Percentiles rank a stretch among this genome's conserved stretches.
phyloP scores from a whole-genome alignment of 2,797 vertebrate genomes.

The Enteromius trimaculatus region DNA sequence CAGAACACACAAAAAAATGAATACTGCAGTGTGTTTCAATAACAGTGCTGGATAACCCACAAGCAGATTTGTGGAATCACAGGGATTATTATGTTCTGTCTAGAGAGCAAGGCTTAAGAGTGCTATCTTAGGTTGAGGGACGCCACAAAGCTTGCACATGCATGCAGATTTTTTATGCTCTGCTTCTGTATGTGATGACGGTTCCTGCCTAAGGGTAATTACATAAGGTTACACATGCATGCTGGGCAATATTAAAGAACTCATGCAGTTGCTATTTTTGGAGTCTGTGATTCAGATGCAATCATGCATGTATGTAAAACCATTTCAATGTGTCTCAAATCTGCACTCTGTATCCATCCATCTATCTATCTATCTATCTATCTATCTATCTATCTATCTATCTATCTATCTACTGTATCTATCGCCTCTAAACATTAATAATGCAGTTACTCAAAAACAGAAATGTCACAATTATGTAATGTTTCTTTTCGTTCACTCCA shows the following conservation, averaged over 20 bases:
- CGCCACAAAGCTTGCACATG: conserved; percentile 56
- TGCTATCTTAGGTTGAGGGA: conserved; percentile 63
- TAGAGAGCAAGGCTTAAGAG: conserved; percentile 62
- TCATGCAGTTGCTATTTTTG: conserved; percentile 36
- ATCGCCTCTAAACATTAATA: conserved; percentile 2
- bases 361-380: conserved; percentile 27
- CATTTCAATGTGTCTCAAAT: conserved; percentile 3
- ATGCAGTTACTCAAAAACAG: conserved; percentile 16
- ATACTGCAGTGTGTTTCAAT: conserved; percentile 38
- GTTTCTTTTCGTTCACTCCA: not conserved
- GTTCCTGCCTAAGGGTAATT: conserved; percentile 67
- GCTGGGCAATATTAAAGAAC: conserved; percentile 40
- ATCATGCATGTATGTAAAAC: conserved; percentile 27
- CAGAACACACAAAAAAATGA: conserved; percentile 1
- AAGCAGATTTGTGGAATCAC: conserved; percentile 57
- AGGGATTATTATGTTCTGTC: conserved; percentile 65
- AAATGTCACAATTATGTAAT: not conserved
- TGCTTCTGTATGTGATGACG: conserved; percentile 68
- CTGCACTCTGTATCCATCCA: not conserved
- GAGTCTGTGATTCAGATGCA: conserved; percentile 23
- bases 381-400: conserved; percentile 60
- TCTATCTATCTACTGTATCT: conserved; percentile 47
- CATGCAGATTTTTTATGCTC: conserved; percentile 70
- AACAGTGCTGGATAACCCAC: conserved; percentile 50
- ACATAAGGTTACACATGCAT: conserved; percentile 56